These are phyloP conservation scores for Argya squamiceps DNA, from an alignment of 2,797 vertebrate species.

Conservation along the genomic window DNA sequence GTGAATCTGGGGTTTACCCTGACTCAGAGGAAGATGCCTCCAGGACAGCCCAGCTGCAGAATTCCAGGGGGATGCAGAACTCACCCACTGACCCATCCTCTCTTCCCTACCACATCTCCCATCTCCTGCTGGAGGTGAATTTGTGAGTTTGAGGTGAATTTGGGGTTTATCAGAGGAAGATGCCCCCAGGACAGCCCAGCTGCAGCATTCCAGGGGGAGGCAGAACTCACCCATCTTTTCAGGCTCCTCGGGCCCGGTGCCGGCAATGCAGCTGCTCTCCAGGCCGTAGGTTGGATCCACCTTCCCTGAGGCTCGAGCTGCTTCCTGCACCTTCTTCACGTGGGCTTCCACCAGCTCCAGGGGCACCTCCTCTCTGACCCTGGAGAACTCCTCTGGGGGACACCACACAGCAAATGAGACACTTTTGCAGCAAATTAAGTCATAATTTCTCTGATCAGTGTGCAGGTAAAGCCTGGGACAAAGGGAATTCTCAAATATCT, in stretches of 20 bases:
- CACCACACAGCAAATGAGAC: background rate
- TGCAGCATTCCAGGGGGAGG: fast-evolving
- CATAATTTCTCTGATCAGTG: fast-evolving
- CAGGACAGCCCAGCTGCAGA: background rate
- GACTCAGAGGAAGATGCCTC: fast-evolving
- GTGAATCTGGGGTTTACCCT: fast-evolving
- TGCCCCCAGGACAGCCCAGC: no score
- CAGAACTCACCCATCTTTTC: slow-evolving; percentile 87
- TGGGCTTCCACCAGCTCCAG: slow-evolving; percentile 96
- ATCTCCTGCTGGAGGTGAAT: fast-evolving
- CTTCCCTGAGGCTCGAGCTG: slow-evolving; percentile 90
- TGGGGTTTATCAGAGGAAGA: no score
- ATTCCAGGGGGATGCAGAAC: fast-evolving
- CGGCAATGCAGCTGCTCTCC: slow-evolving; percentile 96
- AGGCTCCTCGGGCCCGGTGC: slow-evolving; percentile 91
- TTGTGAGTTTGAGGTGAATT: no score
- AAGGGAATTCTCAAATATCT: background rate
- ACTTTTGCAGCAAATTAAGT: fast-evolving
- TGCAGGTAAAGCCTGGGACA: fast-evolving
- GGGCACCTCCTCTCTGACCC: slow-evolving; percentile 94
- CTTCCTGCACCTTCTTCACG: slow-evolving; percentile 95
- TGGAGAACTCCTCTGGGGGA: slow-evolving; percentile 93
- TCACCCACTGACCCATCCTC: no score
- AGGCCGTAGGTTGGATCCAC: slow-evolving; percentile 91
- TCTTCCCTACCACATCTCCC: fast-evolving